Evolutionary conservation across 2,888 invertebrate genomes (phyloP).

Genomic region (Synergus itoensis): DNA sequence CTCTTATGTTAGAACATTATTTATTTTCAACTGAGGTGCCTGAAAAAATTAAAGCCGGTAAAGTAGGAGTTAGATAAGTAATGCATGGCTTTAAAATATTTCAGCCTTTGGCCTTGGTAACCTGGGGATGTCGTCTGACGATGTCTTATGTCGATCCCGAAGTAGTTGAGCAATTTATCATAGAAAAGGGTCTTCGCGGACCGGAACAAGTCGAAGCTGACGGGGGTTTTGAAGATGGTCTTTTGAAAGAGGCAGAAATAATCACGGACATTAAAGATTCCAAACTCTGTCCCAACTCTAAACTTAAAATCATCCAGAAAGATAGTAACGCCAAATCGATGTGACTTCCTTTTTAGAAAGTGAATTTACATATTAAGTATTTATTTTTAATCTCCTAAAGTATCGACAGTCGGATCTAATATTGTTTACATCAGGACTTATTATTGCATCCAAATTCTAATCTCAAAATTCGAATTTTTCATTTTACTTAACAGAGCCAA

Average conservation of each 20-base stretch:
- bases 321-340: not conserved
- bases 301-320: not conserved
- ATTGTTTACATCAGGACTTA: not conserved
- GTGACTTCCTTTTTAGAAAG: not conserved
- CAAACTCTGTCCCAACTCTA: slow-evolving; percentile 75
- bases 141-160: slow-evolving; percentile 84
- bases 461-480: not conserved
- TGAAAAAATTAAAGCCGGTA: too few relatives aligned
- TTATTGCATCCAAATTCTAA: too few relatives aligned
- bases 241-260: slow-evolving; percentile 77
- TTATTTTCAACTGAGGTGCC: too few relatives aligned
- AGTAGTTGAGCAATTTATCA: slow-evolving; percentile 83
- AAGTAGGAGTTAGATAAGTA: too few relatives aligned
- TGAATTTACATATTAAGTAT: not conserved
- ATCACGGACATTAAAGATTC: slow-evolving; percentile 78
- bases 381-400: not conserved
- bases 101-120: slow-evolving; percentile 86
- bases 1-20: not conserved
- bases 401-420: not conserved
- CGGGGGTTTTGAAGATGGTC: slow-evolving; percentile 80
- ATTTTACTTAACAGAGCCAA: too few relatives aligned
- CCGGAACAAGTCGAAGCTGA: slow-evolving; percentile 67
- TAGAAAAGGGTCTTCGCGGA: slow-evolving; percentile 81
- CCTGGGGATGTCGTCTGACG: slow-evolving; percentile 87
- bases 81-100: slow-evolving; percentile 54